Conservation (phyloP, 2,888 invertebrate species). For the Lordiphosa fenestrarum region DNA sequence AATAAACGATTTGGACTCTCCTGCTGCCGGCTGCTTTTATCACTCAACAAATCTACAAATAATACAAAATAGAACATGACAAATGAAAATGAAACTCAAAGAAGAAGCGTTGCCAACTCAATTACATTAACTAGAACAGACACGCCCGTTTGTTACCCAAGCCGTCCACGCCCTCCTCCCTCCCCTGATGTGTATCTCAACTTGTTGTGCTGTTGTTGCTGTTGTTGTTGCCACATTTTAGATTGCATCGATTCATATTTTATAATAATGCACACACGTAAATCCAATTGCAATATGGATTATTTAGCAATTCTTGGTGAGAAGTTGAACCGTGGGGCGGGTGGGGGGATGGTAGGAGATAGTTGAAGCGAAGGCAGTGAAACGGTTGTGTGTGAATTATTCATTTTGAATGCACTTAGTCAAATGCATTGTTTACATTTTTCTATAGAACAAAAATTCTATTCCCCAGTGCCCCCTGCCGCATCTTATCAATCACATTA, state of each 20-base stretch:
- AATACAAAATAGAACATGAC: constrained; percentile 2
- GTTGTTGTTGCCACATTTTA: constrained; percentile 23
- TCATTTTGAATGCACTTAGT: constrained; percentile 15
- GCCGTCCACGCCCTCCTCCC: background rate
- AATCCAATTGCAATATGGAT: constrained; percentile 30
- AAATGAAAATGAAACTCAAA: constrained; percentile 25
- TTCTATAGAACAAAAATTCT: no score
- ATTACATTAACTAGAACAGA: constrained; percentile 36
- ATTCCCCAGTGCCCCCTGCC: no score
- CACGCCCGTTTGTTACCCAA: constrained; percentile 16
- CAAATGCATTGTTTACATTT: no score
- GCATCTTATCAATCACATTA: no score
- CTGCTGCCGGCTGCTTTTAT: no score
- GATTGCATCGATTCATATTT: constrained; percentile 40
- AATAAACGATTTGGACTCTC: no score
- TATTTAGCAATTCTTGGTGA: constrained; percentile 20
- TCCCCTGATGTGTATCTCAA: background rate
- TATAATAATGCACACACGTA: constrained; percentile 24
- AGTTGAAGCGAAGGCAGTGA: background rate
- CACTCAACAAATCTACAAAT: no score
- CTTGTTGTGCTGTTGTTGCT: constrained; percentile 6
- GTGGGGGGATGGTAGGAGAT: background rate
- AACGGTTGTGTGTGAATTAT: constrained; percentile 28
- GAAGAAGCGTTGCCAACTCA: constrained; percentile 25
- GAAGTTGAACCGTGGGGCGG: background rate